Conservation (phyloP, 2,888 invertebrate genomes). For the Campoplex capitator region DNA sequence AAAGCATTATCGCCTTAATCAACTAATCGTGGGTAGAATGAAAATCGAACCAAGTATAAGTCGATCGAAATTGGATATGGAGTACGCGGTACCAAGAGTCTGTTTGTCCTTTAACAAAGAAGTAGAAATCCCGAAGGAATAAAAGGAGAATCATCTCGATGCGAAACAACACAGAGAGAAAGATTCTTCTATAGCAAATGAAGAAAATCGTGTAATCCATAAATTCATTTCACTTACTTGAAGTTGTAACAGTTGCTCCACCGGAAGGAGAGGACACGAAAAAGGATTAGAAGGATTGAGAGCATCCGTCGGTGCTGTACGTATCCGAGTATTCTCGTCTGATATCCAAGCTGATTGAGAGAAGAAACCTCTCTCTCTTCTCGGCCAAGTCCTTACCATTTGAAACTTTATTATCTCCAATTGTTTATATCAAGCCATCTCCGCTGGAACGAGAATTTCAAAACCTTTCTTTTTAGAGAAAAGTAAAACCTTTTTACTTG, state of each 20-base stretch:
- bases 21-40: neutral
- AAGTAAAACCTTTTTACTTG: neutral
- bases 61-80: neutral
- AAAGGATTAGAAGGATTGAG: conserved; percentile 44
- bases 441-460: neutral
- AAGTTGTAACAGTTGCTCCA: conserved; percentile 45
- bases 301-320: neutral
- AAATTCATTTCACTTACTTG: conserved; percentile 51
- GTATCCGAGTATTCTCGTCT: conserved; percentile 4
- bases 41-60: neutral
- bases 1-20: neutral
- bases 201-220: conserved; percentile 61
- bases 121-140: neutral
- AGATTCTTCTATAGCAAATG: neutral
- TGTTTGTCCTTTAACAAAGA: neutral
- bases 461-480: neutral
- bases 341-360: neutral
- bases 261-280: conserved; percentile 24
- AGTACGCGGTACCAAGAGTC: neutral
- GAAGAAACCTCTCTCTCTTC: neutral
- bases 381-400: neutral
- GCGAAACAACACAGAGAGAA: neutral
- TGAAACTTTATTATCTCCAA: conserved; percentile 45
- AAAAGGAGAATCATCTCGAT: conserved; percentile 2
- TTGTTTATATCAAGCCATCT: conserved; percentile 29